phyloP scores from a whole-genome alignment of 2,888 invertebrate species.

The Monoplex corrugatus region DNA sequence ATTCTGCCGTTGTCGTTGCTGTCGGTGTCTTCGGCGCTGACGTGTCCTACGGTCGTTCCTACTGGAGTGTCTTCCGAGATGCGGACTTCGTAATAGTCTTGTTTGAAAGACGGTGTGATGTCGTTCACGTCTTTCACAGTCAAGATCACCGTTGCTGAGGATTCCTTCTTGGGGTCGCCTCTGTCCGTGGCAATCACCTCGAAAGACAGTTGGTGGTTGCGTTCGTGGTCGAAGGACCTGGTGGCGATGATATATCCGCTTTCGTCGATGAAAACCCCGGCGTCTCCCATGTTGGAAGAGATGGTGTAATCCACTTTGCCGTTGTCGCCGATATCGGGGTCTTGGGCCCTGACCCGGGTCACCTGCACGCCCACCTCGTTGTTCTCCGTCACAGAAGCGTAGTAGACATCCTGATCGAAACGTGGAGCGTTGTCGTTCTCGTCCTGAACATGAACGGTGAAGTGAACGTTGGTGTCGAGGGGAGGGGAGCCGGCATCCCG shows the following conservation, averaged over 20 bases:
- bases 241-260: slow-evolving; percentile 69
- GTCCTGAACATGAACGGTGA: slow-evolving; percentile 86
- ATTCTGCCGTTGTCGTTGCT: slow-evolving; percentile 64
- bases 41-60: slow-evolving; percentile 44
- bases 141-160: slow-evolving; percentile 60
- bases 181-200: slow-evolving; percentile 92
- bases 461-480: slow-evolving; percentile 64
- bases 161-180: slow-evolving; percentile 87
- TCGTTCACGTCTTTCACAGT: slow-evolving; percentile 66
- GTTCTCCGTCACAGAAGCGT: slow-evolving; percentile 66
- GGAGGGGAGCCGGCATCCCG: slow-evolving; percentile 76
- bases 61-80: slow-evolving; percentile 63
- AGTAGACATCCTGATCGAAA: slow-evolving; percentile 85
- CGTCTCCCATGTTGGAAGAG: slow-evolving; percentile 50
- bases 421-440: slow-evolving; percentile 94
- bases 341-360: slow-evolving; percentile 64
- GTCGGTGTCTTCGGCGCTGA: slow-evolving; percentile 67
- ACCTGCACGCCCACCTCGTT: slow-evolving; percentile 66
- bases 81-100: slow-evolving; percentile 60
- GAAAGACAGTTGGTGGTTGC: slow-evolving; percentile 61
- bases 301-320: slow-evolving; percentile 64
- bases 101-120: slow-evolving; percentile 62
- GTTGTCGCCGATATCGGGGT: slow-evolving; percentile 67
- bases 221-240: slow-evolving; percentile 68
- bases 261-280: slow-evolving; percentile 65